Evolutionary conservation across 2,113 vertebrate genomes (phyloP).

Genomic region (Poecile atricapillus): DNA sequence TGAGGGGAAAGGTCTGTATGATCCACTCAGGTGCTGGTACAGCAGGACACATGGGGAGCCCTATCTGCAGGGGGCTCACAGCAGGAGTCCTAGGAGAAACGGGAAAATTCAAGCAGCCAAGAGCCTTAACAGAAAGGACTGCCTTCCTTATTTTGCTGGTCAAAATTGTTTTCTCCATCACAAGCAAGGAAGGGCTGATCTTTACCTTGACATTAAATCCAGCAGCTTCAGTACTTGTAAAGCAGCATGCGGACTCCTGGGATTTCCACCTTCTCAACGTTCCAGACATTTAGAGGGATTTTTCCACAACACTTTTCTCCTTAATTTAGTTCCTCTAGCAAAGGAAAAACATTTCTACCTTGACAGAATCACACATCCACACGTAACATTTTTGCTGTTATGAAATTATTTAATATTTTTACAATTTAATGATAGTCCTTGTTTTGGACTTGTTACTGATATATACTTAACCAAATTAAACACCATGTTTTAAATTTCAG

Average conservation of each 20-base stretch:
- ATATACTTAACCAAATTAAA: background rate
- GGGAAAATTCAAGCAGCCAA: background rate
- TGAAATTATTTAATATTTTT: background rate
- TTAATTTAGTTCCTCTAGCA: background rate
- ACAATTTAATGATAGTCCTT: background rate
- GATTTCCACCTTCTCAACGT: background rate
- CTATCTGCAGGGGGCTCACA: background rate
- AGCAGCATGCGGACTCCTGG: background rate
- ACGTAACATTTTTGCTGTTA: accelerated
- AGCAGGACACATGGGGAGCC: background rate
- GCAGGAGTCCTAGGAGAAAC: background rate
- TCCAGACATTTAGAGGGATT: background rate
- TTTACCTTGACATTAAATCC: background rate
- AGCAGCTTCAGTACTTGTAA: background rate
- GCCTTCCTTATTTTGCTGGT: background rate
- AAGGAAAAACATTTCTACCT: background rate
- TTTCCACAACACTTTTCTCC: background rate
- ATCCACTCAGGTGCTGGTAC: accelerated
- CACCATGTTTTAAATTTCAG: background rate
- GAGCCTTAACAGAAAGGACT: background rate
- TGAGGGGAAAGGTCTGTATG: accelerated
- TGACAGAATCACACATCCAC: background rate
- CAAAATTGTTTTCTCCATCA: background rate
- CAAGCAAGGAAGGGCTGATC: background rate
- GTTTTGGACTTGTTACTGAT: background rate